phyloP scores from a whole-genome alignment of 2,797 vertebrate genomes.

The Aythya fuligula region DNA sequence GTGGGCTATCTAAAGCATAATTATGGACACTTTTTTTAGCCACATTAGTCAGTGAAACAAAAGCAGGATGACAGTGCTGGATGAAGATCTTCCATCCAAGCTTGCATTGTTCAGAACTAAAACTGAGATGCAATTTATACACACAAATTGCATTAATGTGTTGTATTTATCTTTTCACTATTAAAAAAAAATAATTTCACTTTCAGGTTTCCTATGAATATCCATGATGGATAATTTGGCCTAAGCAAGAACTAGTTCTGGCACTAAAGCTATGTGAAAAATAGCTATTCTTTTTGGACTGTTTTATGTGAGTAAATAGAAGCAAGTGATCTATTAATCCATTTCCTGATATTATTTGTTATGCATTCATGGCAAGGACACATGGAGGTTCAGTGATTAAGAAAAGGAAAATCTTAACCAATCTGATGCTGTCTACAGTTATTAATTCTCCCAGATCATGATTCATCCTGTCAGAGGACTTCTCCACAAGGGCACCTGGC shows the following conservation, averaged over 20 bases:
- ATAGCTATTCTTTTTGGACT: background rate
- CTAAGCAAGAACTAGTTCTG: background rate
- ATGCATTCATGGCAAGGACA: slow-evolving; percentile 16
- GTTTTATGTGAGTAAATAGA: slow-evolving; percentile 21
- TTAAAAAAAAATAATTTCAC: background rate
- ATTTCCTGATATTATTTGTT: slow-evolving; percentile 51
- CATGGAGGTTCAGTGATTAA: slow-evolving; percentile 2
- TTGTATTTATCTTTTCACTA: background rate
- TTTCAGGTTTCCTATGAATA: background rate
- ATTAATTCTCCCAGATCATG: slow-evolving; percentile 52
- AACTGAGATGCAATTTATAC: background rate
- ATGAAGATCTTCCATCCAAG: background rate
- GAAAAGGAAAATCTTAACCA: slow-evolving; percentile 58
- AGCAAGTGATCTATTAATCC: slow-evolving; percentile 31
- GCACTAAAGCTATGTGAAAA: background rate
- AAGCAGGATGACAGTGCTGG: background rate
- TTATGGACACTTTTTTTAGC: background rate
- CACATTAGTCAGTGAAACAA: background rate
- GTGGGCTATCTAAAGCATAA: background rate
- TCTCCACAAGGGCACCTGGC: slow-evolving; percentile 11
- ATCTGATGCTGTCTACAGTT: slow-evolving; percentile 13
- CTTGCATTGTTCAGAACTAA: background rate
- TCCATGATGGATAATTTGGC: background rate
- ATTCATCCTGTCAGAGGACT: slow-evolving; percentile 56
- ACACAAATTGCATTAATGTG: background rate